Evolutionary conservation across 53 echinoderm and acorn worm genomes (phyloP).

Genomic region (Arbacia lixula): DNA sequence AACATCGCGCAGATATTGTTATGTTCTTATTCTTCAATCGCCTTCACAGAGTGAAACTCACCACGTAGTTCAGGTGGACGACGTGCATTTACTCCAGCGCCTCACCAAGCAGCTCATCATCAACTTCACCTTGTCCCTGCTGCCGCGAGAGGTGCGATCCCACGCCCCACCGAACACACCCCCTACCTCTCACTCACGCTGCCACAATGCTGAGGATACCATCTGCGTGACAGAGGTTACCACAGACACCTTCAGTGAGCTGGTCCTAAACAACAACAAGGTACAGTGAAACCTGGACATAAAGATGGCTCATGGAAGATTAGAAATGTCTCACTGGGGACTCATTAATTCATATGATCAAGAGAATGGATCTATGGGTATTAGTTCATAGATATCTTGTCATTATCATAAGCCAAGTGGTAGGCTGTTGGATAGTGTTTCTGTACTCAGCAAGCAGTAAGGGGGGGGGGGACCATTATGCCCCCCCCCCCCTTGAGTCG

Average conservation of each 20-base stretch:
- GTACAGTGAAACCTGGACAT: too few species aligned
- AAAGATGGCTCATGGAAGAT: too few species aligned
- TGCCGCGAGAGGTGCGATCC: slow-evolving; percentile 68
- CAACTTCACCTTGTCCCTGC: slow-evolving; percentile 70
- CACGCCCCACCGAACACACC: not conserved
- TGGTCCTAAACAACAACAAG: slow-evolving; percentile 79
- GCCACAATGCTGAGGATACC: not conserved
- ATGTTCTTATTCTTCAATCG: not conserved
- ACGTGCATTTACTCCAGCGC: slow-evolving; percentile 7
- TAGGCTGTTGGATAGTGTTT: too few species aligned
- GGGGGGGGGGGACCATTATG: too few species aligned
- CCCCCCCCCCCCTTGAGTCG: too few species aligned
- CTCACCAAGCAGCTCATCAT: slow-evolving; percentile 65
- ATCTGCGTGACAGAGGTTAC: slow-evolving; percentile 75
- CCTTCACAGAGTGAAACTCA: slow-evolving; percentile 72
- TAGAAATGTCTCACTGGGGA: too few species aligned
- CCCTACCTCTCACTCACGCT: not conserved
- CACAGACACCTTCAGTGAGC: slow-evolving; percentile 68
- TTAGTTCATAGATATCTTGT: too few species aligned
- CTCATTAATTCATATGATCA: too few species aligned
- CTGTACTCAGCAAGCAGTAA: too few species aligned
- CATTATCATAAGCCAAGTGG: too few species aligned
- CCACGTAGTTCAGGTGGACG: slow-evolving; percentile 48
- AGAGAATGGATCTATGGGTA: too few species aligned
- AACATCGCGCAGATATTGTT: too few species aligned